Percentiles rank a stretch among this genome's conserved stretches.
phyloP scores from a whole-genome alignment of 2,888 invertebrate species.

The Pandemis heparana region DNA sequence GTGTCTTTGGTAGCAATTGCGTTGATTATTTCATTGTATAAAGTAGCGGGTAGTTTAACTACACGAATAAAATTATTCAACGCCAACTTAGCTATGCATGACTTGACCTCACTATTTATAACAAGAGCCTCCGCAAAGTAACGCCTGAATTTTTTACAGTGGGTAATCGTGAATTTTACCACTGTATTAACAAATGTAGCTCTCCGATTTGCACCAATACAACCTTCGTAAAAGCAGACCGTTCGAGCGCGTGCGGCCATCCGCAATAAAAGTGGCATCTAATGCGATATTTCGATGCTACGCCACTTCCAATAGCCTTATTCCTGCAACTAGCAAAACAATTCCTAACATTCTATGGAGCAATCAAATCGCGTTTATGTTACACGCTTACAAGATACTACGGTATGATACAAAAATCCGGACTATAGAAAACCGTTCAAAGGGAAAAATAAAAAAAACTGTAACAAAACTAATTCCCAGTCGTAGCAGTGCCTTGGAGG shows the following conservation, averaged over 20 bases:
- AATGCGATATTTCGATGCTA: slow-evolving; percentile 71
- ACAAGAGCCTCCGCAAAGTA: too few relatives aligned
- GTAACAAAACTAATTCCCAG: slow-evolving; percentile 84
- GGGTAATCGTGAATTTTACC: slow-evolving; percentile 68
- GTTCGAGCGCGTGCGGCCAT: slow-evolving; percentile 58
- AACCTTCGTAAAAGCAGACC: slow-evolving; percentile 76
- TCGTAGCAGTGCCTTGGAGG: slow-evolving; percentile 77
- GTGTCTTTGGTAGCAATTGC: too few relatives aligned
- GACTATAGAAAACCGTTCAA: slow-evolving; percentile 69
- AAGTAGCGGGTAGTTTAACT: too few relatives aligned
- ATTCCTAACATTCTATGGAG: slow-evolving; percentile 21
- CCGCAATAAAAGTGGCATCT: slow-evolving; percentile 65
- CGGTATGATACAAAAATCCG: slow-evolving; percentile 42
- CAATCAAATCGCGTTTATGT: slow-evolving; percentile 14
- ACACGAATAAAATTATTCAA: too few relatives aligned
- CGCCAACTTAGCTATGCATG: too few relatives aligned
- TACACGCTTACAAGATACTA: neutral
- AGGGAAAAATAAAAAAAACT: slow-evolving; percentile 72
- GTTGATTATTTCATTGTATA: too few relatives aligned
- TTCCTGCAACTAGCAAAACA: slow-evolving; percentile 37
- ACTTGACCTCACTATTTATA: too few relatives aligned
- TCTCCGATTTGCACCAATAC: slow-evolving; percentile 75
- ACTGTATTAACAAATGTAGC: slow-evolving; percentile 77
- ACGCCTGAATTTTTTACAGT: too few relatives aligned
- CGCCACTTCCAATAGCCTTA: slow-evolving; percentile 56